Evolutionary conservation across 2,888 invertebrate genomes (phyloP), one percentile per base, ranked within the genome.

Genomic region (Ctenicera cuprea): DNA sequence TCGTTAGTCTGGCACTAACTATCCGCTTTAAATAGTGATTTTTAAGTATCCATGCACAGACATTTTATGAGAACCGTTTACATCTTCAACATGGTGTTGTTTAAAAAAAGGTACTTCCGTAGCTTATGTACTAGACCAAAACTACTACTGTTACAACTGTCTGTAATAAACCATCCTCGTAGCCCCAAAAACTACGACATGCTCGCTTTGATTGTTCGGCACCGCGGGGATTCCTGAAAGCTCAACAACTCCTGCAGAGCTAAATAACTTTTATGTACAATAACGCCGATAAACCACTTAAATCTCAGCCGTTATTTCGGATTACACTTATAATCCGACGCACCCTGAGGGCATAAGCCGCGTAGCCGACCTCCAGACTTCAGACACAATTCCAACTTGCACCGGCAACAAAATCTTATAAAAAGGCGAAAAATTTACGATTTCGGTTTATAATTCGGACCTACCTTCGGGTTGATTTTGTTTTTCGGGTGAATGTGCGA

Each of bases 291-390:
- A 70, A 70, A 70, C 74, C 70, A 70, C 70, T 74, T 70, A 70
- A 70, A 70, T 64, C 70, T 65, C 18, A 18, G 64, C 61, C 74
- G 70, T 74, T 74, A 74, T 70, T 74, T 74, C 65, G 65, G 74
- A 70, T 74, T 74, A 74, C 74, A 65, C 65, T 52, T 74, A 69
- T 74, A 74, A 74, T 74, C 70, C 52, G 65, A 62, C 52, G 70
- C 52, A 70, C 61, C 66, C 74, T 45, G 38, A 63, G 70, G 73
- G 68, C 66, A 70, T 72, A 68, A 61, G 48, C 69, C 45, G 61
- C 48, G 59, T 59, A 69, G 45, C 37, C 37, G 61, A 67, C 67
- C 59, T 59, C 22, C 43, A 59, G 59, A 45, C 43, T 43, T 18
- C 43, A 26, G 38, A 30, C 61, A n/a, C 18, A 14, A 62, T 45